Percentiles rank a stretch among this genome's conserved stretches.
These are phyloP conservation scores for Pectinophora gossypiella DNA, from an alignment of 1,140 invertebrate species.

Conservation along the genomic window DNA sequence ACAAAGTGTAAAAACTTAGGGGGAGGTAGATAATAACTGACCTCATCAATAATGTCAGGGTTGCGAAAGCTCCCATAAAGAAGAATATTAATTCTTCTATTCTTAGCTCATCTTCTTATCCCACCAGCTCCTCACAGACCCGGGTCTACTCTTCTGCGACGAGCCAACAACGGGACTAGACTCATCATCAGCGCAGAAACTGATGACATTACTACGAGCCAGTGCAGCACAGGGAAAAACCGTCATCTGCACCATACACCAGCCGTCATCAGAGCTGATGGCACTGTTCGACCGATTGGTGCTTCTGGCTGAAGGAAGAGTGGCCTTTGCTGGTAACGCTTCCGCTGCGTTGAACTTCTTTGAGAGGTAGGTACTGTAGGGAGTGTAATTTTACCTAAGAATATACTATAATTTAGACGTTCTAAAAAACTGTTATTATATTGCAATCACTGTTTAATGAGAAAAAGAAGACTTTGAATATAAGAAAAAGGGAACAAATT, in stretches of 20 bases:
- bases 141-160: constrained; percentile 95
- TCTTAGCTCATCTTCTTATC: constrained; percentile 37
- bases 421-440: too few species aligned
- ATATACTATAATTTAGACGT: too few species aligned
- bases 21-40: background rate
- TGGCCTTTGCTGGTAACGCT: constrained; percentile 90
- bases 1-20: too few species aligned
- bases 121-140: constrained; percentile 93
- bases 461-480: too few species aligned
- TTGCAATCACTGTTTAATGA: too few species aligned
- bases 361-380: constrained; percentile 75
- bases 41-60: background rate
- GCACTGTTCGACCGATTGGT: constrained; percentile 91
- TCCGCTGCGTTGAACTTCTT: constrained; percentile 88
- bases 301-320: constrained; percentile 91
- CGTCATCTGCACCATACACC: constrained; percentile 96
- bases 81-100: background rate
- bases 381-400: too few species aligned
- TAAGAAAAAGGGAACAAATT: too few species aligned
- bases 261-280: constrained; percentile 96
- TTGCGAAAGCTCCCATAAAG: background rate
- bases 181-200: constrained; percentile 92
- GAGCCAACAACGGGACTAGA: constrained; percentile 97
- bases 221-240: constrained; percentile 85
- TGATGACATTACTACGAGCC: constrained; percentile 84